Percentiles rank a stretch among this genome's conserved stretches.
Conservation (phyloP, 2,113 vertebrate genomes). For the Eira barbara region DNA sequence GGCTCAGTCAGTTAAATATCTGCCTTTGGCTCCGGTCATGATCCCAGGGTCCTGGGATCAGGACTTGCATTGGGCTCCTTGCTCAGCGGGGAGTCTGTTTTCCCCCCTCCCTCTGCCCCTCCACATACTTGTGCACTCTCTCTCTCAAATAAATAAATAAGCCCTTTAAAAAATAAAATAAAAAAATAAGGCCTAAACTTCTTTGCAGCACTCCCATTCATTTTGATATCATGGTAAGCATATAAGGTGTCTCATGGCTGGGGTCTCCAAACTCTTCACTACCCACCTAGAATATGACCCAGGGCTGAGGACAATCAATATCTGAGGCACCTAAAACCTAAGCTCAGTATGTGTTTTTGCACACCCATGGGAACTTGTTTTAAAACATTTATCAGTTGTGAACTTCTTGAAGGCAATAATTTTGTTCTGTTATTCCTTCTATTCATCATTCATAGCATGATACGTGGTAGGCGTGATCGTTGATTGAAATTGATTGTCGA, state of each 20-base stretch:
- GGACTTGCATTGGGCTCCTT: background rate
- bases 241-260: background rate
- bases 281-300: background rate
- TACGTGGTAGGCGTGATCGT: background rate
- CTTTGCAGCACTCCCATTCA: background rate
- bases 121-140: background rate
- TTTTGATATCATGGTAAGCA: background rate
- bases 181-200: background rate
- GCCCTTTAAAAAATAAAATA: background rate
- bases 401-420: constrained; percentile 4
- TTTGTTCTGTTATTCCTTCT: background rate
- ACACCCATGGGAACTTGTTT: background rate
- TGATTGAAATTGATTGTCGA: background rate
- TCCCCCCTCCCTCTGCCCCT: background rate
- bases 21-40: background rate
- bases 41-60: background rate
- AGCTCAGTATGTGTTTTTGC: background rate
- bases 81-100: background rate
- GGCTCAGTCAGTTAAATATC: background rate
- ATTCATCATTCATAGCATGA: background rate
- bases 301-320: background rate
- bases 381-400: background rate
- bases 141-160: background rate
- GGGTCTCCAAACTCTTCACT: background rate
- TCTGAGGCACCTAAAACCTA: background rate